Conservation (phyloP, 2,888 invertebrate genomes). For the Spatulosminthurus flaviceps region DNA sequence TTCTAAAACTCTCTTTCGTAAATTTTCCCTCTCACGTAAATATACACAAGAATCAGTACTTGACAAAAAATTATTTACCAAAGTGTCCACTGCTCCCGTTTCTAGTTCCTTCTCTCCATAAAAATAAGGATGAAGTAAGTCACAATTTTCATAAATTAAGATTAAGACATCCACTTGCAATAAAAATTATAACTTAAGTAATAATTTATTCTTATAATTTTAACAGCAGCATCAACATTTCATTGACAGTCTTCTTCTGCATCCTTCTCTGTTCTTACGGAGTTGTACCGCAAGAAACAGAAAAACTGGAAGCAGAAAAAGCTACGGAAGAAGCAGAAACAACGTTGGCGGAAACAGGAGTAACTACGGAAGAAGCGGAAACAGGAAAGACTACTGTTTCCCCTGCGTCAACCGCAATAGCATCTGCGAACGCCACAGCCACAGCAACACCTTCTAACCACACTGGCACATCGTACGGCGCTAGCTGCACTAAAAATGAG, state of each 20-base stretch:
- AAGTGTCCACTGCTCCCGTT: no score
- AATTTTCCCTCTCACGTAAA: no score
- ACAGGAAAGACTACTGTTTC: background rate
- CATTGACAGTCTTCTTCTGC: background rate
- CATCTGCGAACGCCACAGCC: background rate
- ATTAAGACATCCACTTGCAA: no score
- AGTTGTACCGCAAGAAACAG: background rate
- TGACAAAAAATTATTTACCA: no score
- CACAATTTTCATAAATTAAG: no score
- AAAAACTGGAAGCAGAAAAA: background rate
- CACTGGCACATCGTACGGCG: slow-evolving; percentile 1
- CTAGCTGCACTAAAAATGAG: slow-evolving; percentile 10
- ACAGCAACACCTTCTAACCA: background rate
- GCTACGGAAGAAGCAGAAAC: background rate
- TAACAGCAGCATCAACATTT: no score
- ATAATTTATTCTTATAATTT: no score
- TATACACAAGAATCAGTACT: no score
- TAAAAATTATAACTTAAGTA: no score
- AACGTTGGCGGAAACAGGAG: no score
- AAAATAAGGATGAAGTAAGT: no score
- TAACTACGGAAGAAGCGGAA: background rate
- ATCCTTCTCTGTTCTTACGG: background rate
- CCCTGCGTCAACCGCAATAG: background rate
- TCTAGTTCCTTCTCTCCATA: no score
- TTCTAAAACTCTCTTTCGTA: background rate